These are phyloP conservation scores for Suncus etruscus DNA, from an alignment of 2,113 vertebrate genomes.

Conservation along the genomic window DNA sequence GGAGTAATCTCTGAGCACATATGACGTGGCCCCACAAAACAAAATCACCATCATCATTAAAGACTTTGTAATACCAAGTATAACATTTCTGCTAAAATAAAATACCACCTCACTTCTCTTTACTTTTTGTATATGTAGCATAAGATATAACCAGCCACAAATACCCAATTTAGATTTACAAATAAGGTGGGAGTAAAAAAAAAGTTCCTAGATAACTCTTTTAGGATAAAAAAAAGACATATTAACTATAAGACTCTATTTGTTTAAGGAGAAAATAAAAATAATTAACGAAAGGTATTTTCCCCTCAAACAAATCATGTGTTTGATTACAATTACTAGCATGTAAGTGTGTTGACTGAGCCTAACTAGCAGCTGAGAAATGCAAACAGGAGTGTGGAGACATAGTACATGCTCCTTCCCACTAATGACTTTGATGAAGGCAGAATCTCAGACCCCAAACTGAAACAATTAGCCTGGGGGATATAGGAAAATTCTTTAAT, in stretches of 20 bases:
- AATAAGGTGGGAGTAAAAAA: neutral
- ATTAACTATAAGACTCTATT: conserved; percentile 26
- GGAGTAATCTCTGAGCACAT: too few species aligned
- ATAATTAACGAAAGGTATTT: conserved; percentile 61
- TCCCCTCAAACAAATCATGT: conserved; percentile 46
- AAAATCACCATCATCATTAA: neutral
- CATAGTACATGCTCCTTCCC: neutral
- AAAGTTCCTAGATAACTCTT: neutral
- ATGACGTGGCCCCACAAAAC: too few species aligned
- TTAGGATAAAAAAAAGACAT: conserved; percentile 15
- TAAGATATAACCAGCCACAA: neutral
- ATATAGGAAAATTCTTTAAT: conserved; percentile 56
- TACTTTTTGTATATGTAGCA: neutral
- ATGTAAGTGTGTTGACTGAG: conserved; percentile 51
- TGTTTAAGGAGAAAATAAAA: conserved; percentile 44
- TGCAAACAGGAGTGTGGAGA: conserved; percentile 41
- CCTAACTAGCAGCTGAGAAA: conserved; percentile 53
- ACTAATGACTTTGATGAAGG: conserved; percentile 24
- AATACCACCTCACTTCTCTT: neutral
- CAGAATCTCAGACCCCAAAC: neutral
- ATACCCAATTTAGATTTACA: conserved; percentile 33
- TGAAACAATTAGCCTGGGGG: conserved; percentile 29
- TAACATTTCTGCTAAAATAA: neutral
- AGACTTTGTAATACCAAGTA: neutral
- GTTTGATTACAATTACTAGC: conserved; percentile 63